Evolutionary conservation across 1,140 invertebrate species (phyloP), one percentile per base, ranked within the genome.

Genomic region (Ruditapes philippinarum): DNA sequence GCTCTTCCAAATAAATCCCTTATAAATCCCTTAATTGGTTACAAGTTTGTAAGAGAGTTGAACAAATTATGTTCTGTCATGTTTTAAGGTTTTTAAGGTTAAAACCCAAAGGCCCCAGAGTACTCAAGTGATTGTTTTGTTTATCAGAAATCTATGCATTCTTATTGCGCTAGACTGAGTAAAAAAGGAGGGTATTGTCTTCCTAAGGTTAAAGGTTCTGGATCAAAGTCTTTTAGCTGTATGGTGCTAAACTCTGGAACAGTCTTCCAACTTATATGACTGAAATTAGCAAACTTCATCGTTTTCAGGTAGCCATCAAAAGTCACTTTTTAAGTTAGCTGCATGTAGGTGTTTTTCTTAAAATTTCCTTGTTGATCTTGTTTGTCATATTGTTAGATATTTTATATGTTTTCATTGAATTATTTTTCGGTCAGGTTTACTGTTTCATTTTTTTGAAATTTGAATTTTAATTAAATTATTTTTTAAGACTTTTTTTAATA

Each of bases 41-140:
- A 42, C 73, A 28, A 76, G 12, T 76, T 36, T 22, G 38, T 25
- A 49, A 78, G 40, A 36, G 79, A 49, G 79, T 82, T 45, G 57
- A 82, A n/a, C 60, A 82, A 45, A 82, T 82, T 22, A 82, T 82
- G 25, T 28, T 78, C 11, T 45, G 28, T 42, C 33, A 82, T 82
- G 31, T 82, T 62, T 82, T 82, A 17, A 82, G 62, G 31, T 82
- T 62, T 82, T 82, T n/a, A 82, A 82, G 40, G 40, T 65, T 19
- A 82, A 82, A 65, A 57, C 40, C 14, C 17, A 51, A 31, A 33
- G 2, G 38, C 79, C 31, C 57, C 54, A 4, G 36, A 62, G 1
- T 65, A 82, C 36, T 33, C 65, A 57, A 25, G 40, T 65, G 79
- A 82, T 0, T 42, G n/a, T 38, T 57, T 82, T 40, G 49, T 82